Conservation (phyloP, 2,888 invertebrate genomes). For the Lamellibrachia satsuma region DNA sequence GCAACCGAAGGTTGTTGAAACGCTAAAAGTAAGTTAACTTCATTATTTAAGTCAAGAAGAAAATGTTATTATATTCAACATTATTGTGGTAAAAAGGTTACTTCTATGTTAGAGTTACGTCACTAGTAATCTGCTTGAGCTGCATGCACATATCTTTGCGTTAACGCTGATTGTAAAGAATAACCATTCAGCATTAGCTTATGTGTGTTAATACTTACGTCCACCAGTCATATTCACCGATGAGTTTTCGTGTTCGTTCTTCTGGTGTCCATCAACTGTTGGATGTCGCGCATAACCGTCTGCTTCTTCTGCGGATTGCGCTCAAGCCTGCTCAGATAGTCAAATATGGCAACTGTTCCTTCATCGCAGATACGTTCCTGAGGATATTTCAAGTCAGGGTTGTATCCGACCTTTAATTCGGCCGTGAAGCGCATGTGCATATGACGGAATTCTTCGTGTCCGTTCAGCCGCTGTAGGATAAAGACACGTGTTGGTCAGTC, state of each 20-base stretch:
- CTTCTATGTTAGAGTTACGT: no score
- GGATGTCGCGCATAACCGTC: neutral
- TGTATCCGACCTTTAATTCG: neutral
- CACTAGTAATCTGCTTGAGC: no score
- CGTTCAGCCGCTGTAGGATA: neutral
- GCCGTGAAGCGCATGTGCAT: neutral
- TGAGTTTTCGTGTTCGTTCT: neutral
- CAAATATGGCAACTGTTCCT: neutral
- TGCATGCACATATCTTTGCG: no score
- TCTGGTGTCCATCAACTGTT: neutral
- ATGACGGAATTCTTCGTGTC: neutral
- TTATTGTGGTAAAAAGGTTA: no score
- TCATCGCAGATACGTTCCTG: neutral
- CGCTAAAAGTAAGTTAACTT: no score
- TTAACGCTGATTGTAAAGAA: no score
- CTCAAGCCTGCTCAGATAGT: neutral
- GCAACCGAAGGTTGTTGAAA: no score
- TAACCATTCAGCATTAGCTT: no score
- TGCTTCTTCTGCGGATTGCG: neutral
- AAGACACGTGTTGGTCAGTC: neutral
- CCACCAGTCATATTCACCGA: neutral
- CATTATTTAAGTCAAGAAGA: no score
- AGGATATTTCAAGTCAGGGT: neutral
- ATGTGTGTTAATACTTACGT: neutral
- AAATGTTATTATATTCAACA: no score